phyloP scores from a whole-genome alignment of 2,113 vertebrate genomes.

The Xiphophorus hellerii region DNA sequence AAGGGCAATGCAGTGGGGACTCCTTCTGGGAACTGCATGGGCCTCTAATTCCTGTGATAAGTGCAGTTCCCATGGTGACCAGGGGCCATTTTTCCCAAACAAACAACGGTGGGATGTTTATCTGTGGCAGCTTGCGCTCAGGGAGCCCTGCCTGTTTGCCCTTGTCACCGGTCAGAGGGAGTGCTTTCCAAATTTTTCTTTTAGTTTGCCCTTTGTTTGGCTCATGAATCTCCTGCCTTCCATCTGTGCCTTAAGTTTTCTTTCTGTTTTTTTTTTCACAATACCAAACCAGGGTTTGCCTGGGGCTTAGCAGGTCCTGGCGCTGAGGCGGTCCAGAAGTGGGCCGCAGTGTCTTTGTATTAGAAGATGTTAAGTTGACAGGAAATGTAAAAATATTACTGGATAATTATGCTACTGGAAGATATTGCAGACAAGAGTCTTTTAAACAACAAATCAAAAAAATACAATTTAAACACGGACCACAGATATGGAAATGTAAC shows the following conservation, averaged over 20 bases:
- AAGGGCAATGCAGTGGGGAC: conserved; percentile 55
- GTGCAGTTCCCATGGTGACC: conserved; percentile 84
- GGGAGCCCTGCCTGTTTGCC: conserved; percentile 82
- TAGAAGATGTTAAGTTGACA: too few relatives aligned
- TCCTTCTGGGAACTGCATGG: conserved; percentile 80
- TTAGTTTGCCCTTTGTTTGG: conserved; percentile 25
- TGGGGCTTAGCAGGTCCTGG: too few relatives aligned
- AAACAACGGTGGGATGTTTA: conserved; percentile 88
- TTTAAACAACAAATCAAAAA: too few relatives aligned
- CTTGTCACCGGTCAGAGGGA: conserved; percentile 79
- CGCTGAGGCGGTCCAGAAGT: too few relatives aligned
- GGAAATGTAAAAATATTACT: too few relatives aligned
- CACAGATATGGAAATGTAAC: too few relatives aligned
- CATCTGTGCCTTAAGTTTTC: conserved; percentile 9
- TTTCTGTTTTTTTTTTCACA: background rate
- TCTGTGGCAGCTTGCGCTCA: conserved; percentile 82
- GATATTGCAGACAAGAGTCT: too few relatives aligned
- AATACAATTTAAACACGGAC: too few relatives aligned
- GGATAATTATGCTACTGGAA: too few relatives aligned
- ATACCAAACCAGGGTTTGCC: too few relatives aligned
- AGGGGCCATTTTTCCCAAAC: conserved; percentile 86
- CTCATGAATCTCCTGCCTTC: conserved; percentile 17
- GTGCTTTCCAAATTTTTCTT: conserved; percentile 36
- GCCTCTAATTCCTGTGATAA: conserved; percentile 90
- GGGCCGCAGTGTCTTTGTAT: too few relatives aligned